A percentile compares a stretch with the other conserved stretches of the same genome.
These are phyloP conservation scores for Hydrophis major DNA, from an alignment of 2,797 vertebrate species.

Conservation along the genomic window DNA sequence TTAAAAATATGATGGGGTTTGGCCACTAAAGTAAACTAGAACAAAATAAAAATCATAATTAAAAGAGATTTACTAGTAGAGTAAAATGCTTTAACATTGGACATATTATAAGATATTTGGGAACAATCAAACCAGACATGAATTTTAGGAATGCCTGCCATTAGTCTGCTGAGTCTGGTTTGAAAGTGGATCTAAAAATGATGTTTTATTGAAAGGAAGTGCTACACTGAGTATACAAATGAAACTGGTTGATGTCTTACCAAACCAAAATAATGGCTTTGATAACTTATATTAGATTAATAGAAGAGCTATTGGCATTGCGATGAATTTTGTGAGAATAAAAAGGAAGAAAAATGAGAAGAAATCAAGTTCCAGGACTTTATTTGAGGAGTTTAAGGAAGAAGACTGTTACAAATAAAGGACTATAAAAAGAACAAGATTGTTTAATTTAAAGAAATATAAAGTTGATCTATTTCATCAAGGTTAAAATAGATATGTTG, in stretches of 20 bases:
- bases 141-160: neutral
- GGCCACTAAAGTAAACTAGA: neutral
- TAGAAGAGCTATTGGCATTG: neutral
- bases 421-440: neutral
- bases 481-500: neutral
- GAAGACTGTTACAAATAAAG: neutral
- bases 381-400: neutral
- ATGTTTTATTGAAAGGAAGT: neutral
- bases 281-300: neutral
- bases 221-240: neutral
- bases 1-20: neutral
- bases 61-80: neutral
- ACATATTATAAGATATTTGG: neutral
- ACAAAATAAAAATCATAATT: neutral
- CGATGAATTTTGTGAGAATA: neutral
- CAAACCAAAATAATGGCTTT: neutral
- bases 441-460: neutral
- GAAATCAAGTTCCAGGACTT: neutral
- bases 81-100: neutral
- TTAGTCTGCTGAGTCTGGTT: neutral
- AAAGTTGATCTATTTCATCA: neutral
- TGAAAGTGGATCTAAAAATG: neutral
- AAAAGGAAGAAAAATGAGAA: neutral
- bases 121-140: neutral
- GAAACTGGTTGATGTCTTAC: neutral